Percentiles rank a stretch among this genome's conserved stretches.
These are phyloP conservation scores for Oreochromis niloticus DNA, from an alignment of 2,113 vertebrate genomes.

Conservation along the genomic window DNA sequence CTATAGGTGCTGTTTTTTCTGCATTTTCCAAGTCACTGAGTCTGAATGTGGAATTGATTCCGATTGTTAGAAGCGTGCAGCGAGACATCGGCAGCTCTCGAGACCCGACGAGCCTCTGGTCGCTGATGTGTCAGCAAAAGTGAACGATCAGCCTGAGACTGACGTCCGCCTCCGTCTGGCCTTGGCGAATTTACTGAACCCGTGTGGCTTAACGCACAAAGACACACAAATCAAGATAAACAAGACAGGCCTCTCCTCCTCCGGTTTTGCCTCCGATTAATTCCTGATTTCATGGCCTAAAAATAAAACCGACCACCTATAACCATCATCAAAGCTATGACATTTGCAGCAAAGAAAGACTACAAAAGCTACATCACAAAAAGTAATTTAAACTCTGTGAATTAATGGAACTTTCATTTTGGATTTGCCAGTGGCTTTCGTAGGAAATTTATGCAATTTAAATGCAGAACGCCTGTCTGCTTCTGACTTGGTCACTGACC, in stretches of 20 bases:
- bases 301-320: not conserved
- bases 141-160: slow-evolving; percentile 12
- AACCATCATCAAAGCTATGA: slow-evolving; percentile 6
- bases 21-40: not conserved
- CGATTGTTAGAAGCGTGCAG: not conserved
- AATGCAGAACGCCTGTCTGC: slow-evolving; percentile 8
- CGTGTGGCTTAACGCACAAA: slow-evolving; percentile 13
- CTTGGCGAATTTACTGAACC: slow-evolving; percentile 19
- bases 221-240: slow-evolving; percentile 34
- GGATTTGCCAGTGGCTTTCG: slow-evolving; percentile 38
- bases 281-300: not conserved
- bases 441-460: slow-evolving; percentile 36
- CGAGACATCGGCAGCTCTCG: slow-evolving; percentile 10
- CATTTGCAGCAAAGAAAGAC: not conserved
- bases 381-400: slow-evolving; percentile 54
- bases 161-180: slow-evolving; percentile 9
- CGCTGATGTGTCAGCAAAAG: slow-evolving; percentile 37
- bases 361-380: slow-evolving; percentile 32
- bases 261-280: not conserved
- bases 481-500: slow-evolving; percentile 4
- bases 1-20: not conserved
- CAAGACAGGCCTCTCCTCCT: slow-evolving; percentile 2
- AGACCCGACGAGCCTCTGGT: slow-evolving; percentile 7
- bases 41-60: slow-evolving; percentile 15
- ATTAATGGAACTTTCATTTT: slow-evolving; percentile 59